Evolutionary conservation across 2,888 invertebrate genomes (phyloP).

Genomic region (Choristoneura rosaceana): DNA sequence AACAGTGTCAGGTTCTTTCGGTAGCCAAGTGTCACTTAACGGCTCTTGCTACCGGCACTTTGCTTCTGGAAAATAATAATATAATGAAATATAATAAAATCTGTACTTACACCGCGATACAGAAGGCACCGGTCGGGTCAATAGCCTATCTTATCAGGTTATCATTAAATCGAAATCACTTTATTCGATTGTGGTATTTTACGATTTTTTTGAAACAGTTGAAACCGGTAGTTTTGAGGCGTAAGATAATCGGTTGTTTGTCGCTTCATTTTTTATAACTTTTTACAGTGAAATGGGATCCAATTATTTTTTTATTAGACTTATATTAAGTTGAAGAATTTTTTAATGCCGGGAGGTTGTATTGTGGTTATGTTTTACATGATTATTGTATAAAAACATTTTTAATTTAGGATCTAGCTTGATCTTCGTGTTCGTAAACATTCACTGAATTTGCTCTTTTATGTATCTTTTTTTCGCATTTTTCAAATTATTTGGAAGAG

Average conservation of each 20-base stretch:
- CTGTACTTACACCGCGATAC: conserved; percentile 7
- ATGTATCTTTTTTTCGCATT: too few relatives aligned
- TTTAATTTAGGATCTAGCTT: too few relatives aligned
- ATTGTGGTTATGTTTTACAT: not conserved
- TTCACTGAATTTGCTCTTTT: too few relatives aligned
- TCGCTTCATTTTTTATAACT: not conserved
- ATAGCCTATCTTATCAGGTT: conserved; percentile 27
- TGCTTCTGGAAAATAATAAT: not conserved
- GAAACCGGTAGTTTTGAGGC: conserved; percentile 19
- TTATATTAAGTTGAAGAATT: not conserved
- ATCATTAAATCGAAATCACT: conserved; percentile 30
- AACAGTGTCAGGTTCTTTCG: conserved; percentile 21
- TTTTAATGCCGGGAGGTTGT: not conserved
- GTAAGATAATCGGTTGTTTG: conserved; percentile 16
- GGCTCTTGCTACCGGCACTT: conserved; percentile 30
- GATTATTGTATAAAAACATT: not conserved
- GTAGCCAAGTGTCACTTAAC: conserved; percentile 20
- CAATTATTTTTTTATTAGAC: conserved; percentile 23
- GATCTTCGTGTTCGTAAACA: too few relatives aligned
- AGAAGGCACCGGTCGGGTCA: conserved; percentile 19
- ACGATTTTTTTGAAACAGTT: conserved; percentile 21
- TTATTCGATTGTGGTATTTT: conserved; percentile 33
- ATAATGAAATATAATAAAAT: conserved; percentile 13
- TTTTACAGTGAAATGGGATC: not conserved
- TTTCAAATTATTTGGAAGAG: too few relatives aligned